Evolutionary conservation across 2,113 vertebrate species (phyloP).

Genomic region (Platichthys stellatus): DNA sequence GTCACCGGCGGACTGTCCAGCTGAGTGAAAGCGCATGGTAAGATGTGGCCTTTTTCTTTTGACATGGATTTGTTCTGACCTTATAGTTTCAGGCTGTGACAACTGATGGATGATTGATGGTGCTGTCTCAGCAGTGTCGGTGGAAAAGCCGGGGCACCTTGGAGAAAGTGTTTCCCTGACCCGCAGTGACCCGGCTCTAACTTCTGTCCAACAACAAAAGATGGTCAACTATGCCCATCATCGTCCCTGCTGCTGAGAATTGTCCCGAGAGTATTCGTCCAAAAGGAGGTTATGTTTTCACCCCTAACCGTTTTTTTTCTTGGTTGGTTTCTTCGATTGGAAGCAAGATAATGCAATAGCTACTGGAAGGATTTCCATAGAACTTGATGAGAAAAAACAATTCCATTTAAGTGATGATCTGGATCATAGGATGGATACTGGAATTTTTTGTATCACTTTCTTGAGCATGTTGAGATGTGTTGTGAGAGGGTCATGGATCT

Average conservation of each 20-base stretch:
- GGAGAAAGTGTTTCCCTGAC: conserved; percentile 67
- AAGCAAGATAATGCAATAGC: too few relatives aligned
- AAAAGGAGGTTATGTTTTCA: too few relatives aligned
- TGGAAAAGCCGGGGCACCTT: conserved; percentile 53
- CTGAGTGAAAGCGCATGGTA: conserved; percentile 74
- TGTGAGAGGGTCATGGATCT: too few relatives aligned
- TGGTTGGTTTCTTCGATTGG: too few relatives aligned
- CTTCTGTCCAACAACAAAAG: conserved; percentile 58
- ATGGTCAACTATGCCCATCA: conserved; percentile 35
- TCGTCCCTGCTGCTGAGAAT: neutral
- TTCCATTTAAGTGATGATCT: neutral
- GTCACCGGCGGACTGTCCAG: conserved; percentile 75
- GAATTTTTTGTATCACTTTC: neutral
- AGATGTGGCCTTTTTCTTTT: conserved; percentile 77
- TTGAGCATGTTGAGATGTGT: neutral
- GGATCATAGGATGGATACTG: neutral
- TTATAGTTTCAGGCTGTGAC: conserved; percentile 74
- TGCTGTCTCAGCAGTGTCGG: conserved; percentile 73
- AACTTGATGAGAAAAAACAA: too few relatives aligned
- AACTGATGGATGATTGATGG: conserved; percentile 83
- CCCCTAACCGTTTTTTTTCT: too few relatives aligned
- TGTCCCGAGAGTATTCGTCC: neutral
- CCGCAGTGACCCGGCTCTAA: conserved; percentile 57
- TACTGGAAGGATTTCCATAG: too few relatives aligned
- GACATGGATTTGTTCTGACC: conserved; percentile 79